Conservation (phyloP, 2,797 vertebrate genomes). For the Fundulus diaphanus region DNA sequence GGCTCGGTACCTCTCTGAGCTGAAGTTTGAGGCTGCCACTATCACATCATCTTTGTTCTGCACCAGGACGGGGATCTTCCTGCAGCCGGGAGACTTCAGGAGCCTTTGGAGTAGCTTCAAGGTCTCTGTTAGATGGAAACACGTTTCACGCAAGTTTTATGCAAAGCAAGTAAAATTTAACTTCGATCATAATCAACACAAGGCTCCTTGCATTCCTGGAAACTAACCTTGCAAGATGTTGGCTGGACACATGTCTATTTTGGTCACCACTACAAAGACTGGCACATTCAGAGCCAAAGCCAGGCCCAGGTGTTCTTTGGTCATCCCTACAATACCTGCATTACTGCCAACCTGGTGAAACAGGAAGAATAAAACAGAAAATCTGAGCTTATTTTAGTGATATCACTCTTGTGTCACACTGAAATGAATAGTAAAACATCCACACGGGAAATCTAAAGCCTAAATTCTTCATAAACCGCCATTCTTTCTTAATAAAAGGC, state of each 20-base stretch:
- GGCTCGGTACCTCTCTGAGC: slow-evolving; percentile 90
- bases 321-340: slow-evolving; percentile 98
- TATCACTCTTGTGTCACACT: neutral
- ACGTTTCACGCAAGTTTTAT: neutral
- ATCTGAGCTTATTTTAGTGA: neutral
- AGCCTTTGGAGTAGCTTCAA: slow-evolving; percentile 94
- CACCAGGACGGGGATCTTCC: slow-evolving; percentile 97
- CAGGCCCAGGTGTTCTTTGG: slow-evolving; percentile 96
- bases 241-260: slow-evolving; percentile 99
- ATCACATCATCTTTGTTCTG: slow-evolving; percentile 98
- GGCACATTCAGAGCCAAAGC: slow-evolving; percentile 95
- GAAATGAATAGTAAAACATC: neutral
- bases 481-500: neutral
- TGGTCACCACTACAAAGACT: slow-evolving; percentile 97
- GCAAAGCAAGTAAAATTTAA: neutral
- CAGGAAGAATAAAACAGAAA: neutral
- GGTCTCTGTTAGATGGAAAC: slow-evolving; percentile 83
- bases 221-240: slow-evolving; percentile 94
- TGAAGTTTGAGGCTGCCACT: slow-evolving; percentile 97
- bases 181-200: neutral
- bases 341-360: slow-evolving; percentile 93
- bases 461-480: neutral
- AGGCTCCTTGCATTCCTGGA: neutral
- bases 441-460: neutral
- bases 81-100: slow-evolving; percentile 96